Evolutionary conservation across 2,113 vertebrate genomes (phyloP).

Genomic region (Acinonyx jubatus): DNA sequence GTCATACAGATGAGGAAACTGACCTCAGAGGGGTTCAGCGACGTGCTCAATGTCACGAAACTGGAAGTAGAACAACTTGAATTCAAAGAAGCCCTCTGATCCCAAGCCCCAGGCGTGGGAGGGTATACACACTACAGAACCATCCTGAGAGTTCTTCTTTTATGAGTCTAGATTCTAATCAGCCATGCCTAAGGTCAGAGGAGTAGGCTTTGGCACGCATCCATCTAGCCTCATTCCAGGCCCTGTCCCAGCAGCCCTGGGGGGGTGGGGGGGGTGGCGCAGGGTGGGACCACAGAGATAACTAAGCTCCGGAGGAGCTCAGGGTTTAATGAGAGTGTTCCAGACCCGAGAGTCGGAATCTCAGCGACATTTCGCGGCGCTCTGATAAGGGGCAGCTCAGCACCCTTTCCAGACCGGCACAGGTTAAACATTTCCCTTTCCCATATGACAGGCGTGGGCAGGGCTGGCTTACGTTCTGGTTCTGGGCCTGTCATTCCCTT

Average conservation of each 20-base stretch:
- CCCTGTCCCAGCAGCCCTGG: not conserved
- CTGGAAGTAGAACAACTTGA: no score
- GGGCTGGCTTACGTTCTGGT: not conserved
- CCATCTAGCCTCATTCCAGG: not conserved
- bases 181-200: not conserved
- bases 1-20: not conserved
- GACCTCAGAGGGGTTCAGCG: not conserved
- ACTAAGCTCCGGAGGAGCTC: not conserved
- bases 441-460: not conserved
- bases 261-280: no score
- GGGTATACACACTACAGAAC: not conserved
- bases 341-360: not conserved
- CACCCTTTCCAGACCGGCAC: not conserved
- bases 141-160: not conserved
- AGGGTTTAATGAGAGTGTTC: not conserved
- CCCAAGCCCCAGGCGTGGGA: not conserved
- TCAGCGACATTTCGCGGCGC: not conserved
- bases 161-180: not conserved
- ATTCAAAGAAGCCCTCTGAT: not conserved
- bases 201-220: fast-evolving
- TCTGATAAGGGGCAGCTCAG: not conserved
- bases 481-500: not conserved
- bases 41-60: not conserved
- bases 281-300: not conserved
- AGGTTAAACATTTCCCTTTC: not conserved